phyloP scores from a whole-genome alignment of 2,113 vertebrate species.

The Fregata magnificens region DNA sequence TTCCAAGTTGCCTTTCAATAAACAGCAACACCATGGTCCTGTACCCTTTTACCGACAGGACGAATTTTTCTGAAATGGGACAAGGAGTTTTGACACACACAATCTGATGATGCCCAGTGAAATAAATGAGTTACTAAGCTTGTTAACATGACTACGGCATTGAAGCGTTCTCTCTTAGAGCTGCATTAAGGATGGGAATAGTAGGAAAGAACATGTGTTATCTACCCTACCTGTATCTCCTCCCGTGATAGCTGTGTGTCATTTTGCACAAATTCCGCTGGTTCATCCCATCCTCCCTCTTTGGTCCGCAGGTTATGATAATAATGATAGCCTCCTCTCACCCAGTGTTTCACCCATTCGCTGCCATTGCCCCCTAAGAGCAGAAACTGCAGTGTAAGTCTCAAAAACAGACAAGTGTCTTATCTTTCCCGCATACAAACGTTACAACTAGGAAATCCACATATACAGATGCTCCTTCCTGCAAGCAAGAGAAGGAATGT shows the following conservation, averaged over 20 bases:
- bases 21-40: neutral
- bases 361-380: constrained; percentile 83
- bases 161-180: neutral
- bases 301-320: constrained; percentile 86
- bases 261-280: constrained; percentile 83
- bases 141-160: neutral
- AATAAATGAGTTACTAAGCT: neutral
- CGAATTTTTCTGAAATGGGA: neutral
- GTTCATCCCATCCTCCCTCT: constrained; percentile 91
- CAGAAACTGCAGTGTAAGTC: neutral
- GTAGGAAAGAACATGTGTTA: neutral
- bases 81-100: neutral
- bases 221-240: constrained; percentile 88
- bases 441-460: neutral
- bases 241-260: constrained; percentile 89
- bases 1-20: neutral
- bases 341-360: constrained; percentile 93
- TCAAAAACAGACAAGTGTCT: neutral
- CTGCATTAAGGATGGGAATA: neutral
- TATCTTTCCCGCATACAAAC: neutral
- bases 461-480: neutral
- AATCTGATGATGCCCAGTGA: neutral
- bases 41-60: neutral
- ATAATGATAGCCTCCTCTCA: constrained; percentile 95
- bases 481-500: neutral